A percentile compares a stretch with the other conserved stretches of the same genome.
Evolutionary conservation across 1,140 invertebrate species (phyloP).

Genomic region (Drosophila lacteicornis): DNA sequence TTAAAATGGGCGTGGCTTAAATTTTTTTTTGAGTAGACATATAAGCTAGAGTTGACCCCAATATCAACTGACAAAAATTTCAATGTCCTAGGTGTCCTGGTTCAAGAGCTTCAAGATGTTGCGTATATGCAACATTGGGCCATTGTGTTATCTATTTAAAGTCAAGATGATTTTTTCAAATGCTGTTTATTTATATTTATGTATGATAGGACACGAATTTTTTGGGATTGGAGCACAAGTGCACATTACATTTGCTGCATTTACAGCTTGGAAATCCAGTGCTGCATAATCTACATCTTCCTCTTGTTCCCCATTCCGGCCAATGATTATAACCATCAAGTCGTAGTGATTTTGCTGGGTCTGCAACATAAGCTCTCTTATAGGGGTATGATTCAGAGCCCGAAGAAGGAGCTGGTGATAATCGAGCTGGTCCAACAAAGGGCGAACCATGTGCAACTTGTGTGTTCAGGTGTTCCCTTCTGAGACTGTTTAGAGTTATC

Average conservation of each 20-base stretch:
- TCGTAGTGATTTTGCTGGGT: conserved; percentile 36
- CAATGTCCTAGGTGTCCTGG: conserved; percentile 26
- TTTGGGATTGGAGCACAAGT: conserved; percentile 8
- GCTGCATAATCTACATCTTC: conserved; percentile 30
- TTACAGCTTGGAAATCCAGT: not conserved
- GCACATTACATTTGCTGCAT: not conserved
- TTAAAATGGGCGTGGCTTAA: conserved; percentile 27
- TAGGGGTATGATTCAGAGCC: too few relatives aligned
- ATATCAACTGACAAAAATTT: conserved; percentile 21
- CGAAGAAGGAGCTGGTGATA: too few relatives aligned
- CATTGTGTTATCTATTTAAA: conserved; percentile 3
- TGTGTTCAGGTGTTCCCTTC: too few relatives aligned
- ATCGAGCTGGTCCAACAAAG: too few relatives aligned
- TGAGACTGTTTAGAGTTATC: too few relatives aligned
- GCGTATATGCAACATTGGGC: conserved; percentile 7
- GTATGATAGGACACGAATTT: not conserved
- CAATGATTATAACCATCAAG: conserved; percentile 35
- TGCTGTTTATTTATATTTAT: not conserved
- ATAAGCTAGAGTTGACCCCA: conserved; percentile 19
- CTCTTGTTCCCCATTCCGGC: conserved; percentile 20
- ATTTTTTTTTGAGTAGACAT: conserved; percentile 22
- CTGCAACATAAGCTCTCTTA: not conserved
- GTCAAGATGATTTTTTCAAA: conserved; percentile 1
- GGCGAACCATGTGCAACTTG: too few relatives aligned
- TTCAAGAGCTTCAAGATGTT: conserved; percentile 31